These are phyloP conservation scores for Myrmecophaga tridactyla DNA, from an alignment of 2,113 vertebrate species.

Conservation along the genomic window DNA sequence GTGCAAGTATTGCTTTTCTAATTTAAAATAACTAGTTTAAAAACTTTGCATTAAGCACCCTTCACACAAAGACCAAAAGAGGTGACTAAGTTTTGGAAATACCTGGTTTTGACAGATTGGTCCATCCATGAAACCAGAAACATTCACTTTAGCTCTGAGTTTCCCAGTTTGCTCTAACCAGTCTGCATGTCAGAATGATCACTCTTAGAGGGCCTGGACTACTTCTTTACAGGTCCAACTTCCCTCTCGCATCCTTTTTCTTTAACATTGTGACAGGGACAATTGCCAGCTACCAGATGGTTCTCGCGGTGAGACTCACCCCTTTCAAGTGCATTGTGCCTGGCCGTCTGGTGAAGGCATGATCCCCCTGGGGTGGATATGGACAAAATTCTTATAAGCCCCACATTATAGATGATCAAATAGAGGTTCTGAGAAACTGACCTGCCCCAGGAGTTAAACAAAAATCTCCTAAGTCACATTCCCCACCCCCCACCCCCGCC, in stretches of 20 bases:
- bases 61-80: background rate
- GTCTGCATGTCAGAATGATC: background rate
- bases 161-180: background rate
- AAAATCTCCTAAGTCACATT: background rate
- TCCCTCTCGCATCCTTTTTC: background rate
- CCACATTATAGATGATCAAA: background rate
- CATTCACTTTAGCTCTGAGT: background rate
- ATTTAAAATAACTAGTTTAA: slow-evolving; percentile 20
- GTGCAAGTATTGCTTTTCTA: slow-evolving; percentile 2
- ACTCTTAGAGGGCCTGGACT: background rate
- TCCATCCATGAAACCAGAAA: background rate
- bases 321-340: background rate
- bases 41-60: background rate
- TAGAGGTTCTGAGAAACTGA: background rate
- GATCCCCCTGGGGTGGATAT: background rate
- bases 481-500: no score
- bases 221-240: background rate
- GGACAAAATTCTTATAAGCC: background rate
- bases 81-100: background rate
- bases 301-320: background rate
- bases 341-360: background rate
- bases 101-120: slow-evolving; percentile 1
- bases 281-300: no score
- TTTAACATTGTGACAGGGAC: background rate
- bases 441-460: background rate